Percentiles rank a stretch among this genome's conserved stretches.
Conservation (phyloP, 1,140 invertebrate genomes). For the Chionoecetes opilio region DNA sequence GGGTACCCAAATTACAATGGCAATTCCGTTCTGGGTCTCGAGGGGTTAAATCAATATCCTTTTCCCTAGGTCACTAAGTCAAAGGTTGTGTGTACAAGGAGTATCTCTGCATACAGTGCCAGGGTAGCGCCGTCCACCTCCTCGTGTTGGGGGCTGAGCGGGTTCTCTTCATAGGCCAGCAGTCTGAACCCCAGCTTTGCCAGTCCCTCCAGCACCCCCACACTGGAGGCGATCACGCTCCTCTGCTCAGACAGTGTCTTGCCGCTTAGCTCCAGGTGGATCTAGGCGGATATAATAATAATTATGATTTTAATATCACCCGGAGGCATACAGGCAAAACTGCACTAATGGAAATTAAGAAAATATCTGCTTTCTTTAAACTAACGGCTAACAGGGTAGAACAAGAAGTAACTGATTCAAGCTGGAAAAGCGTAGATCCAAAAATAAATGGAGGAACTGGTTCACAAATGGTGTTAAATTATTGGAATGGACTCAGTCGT, state of each 20-base stretch:
- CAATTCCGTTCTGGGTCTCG: too few species aligned
- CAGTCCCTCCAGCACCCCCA: neutral
- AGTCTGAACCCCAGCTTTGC: slow-evolving; percentile 34
- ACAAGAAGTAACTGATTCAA: too few species aligned
- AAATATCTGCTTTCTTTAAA: neutral
- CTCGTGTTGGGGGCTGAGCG: slow-evolving; percentile 59
- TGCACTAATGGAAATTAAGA: neutral
- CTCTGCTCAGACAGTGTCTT: neutral
- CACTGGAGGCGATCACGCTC: neutral
- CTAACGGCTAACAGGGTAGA: too few species aligned
- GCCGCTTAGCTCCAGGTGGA: slow-evolving; percentile 42
- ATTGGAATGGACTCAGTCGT: too few species aligned
- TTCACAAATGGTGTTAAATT: too few species aligned
- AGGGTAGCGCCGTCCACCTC: slow-evolving; percentile 41
- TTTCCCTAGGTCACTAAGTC: neutral
- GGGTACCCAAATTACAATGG: too few species aligned
- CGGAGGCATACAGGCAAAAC: too few species aligned
- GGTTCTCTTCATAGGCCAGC: slow-evolving; percentile 57
- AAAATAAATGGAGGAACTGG: too few species aligned
- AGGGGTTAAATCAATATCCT: too few species aligned
- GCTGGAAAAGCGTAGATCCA: too few species aligned
- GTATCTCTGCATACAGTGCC: slow-evolving; percentile 59
- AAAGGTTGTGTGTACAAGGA: neutral
- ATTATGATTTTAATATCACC: too few species aligned
- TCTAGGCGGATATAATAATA: neutral